A percentile compares a stretch with the other conserved stretches of the same genome.
Conservation (phyloP, 2,888 invertebrate species). For the Callinectes sapidus region DNA sequence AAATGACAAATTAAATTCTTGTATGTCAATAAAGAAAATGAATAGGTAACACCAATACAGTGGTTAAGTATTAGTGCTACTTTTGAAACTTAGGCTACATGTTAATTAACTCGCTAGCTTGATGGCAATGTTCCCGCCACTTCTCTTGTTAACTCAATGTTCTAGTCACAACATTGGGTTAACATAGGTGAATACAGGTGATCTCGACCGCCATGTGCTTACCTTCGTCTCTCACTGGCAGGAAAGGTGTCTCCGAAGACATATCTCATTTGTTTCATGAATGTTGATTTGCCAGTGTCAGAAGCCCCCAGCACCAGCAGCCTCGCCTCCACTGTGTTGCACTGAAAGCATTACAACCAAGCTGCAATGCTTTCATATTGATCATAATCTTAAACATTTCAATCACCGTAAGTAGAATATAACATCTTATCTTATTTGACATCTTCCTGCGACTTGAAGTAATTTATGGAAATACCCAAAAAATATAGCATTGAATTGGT, state of each 20-base stretch:
- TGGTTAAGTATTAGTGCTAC: no score
- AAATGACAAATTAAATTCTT: no score
- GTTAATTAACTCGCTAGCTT: no score
- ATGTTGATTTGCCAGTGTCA: conserved; percentile 63
- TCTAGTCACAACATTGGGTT: no score
- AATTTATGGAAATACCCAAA: neutral
- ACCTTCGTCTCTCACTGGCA: conserved; percentile 40
- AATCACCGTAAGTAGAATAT: neutral
- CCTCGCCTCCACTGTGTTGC: conserved; percentile 34
- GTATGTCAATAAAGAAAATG: no score
- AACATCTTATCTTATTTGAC: neutral
- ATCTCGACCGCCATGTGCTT: neutral
- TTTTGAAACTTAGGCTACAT: no score
- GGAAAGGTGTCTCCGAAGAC: conserved; percentile 57
- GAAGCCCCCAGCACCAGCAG: conserved; percentile 56
- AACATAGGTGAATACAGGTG: neutral
- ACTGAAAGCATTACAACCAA: neutral
- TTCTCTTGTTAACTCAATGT: no score
- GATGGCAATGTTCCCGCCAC: no score
- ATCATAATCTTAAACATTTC: neutral
- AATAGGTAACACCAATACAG: no score
- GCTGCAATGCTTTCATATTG: neutral
- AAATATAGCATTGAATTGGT: neutral
- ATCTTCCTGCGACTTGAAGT: neutral
- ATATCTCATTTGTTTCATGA: conserved; percentile 61